A percentile compares a stretch with the other conserved stretches of the same genome.
phyloP scores from a whole-genome alignment of 2,888 invertebrate genomes.

The Drosophila infuscata region DNA sequence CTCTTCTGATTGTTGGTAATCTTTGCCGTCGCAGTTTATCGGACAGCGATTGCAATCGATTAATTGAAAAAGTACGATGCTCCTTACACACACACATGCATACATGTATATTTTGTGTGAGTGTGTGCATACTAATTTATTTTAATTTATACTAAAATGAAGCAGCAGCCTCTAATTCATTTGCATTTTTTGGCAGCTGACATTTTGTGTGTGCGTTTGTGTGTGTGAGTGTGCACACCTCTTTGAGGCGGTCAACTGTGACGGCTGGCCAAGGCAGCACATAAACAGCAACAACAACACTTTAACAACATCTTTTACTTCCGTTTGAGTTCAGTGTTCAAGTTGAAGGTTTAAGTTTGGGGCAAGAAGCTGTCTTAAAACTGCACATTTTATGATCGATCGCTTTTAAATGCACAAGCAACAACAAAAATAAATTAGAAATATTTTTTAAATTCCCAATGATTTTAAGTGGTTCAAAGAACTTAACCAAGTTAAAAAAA shows the following conservation, averaged over 20 bases:
- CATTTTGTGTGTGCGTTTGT: slow-evolving; percentile 24
- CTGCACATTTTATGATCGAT: slow-evolving; percentile 42
- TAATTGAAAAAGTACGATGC: slow-evolving; percentile 21
- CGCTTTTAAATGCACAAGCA: not conserved
- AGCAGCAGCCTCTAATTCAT: slow-evolving; percentile 28
- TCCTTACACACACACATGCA: not conserved
- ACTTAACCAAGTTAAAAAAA: not conserved
- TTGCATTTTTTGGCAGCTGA: slow-evolving; percentile 62
- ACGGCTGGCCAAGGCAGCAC: slow-evolving; percentile 51
- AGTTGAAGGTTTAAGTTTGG: slow-evolving; percentile 71
- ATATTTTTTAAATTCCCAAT: not conserved
- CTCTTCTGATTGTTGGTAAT: slow-evolving; percentile 40
- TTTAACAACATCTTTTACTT: slow-evolving; percentile 65
- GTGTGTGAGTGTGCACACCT: slow-evolving; percentile 46
- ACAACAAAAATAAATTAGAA: not conserved
- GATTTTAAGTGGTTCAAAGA: not conserved
- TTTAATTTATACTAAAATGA: slow-evolving; percentile 1
- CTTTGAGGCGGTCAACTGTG: slow-evolving; percentile 74
- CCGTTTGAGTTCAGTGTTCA: slow-evolving; percentile 60
- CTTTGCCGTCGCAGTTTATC: slow-evolving; percentile 41
- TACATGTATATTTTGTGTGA: not conserved
- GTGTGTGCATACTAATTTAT: slow-evolving; percentile 3
- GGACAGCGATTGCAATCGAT: slow-evolving; percentile 45
- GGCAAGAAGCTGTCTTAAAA: not conserved
- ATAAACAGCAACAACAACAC: slow-evolving; percentile 7